Conservation (phyloP, 2,113 vertebrate genomes). For the Myotis lucifugus region DNA sequence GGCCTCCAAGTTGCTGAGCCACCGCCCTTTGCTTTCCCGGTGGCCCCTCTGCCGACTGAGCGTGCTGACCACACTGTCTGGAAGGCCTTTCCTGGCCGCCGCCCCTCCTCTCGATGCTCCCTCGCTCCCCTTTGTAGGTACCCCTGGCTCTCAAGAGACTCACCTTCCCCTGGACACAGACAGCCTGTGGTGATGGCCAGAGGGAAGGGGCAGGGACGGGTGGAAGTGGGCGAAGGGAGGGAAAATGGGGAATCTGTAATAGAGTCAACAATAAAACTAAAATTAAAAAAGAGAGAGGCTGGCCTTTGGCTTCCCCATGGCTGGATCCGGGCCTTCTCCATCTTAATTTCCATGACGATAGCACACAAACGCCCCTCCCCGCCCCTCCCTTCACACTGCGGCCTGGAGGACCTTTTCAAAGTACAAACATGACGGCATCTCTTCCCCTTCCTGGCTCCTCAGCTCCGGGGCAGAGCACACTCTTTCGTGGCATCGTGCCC, state of each 20-base stretch:
- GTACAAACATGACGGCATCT: not conserved
- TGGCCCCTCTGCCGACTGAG: not conserved
- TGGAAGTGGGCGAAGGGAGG: no score
- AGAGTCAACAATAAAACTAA: no score
- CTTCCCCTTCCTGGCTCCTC: not conserved
- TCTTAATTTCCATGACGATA: not conserved
- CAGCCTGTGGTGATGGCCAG: no score
- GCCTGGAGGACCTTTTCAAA: not conserved
- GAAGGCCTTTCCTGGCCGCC: no score
- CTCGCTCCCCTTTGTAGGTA: not conserved
- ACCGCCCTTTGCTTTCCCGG: fast-evolving
- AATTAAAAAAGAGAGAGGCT: no score
- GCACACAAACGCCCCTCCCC: no score
- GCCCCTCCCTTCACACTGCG: not conserved
- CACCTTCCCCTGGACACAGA: no score
- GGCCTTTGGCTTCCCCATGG: not conserved
- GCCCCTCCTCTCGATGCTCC: not conserved
- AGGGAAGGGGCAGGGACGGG: no score
- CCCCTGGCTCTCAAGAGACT: not conserved
- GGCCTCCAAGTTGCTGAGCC: not conserved
- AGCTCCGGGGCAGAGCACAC: no score
- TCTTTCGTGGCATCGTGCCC: fast-evolving
- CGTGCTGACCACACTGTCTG: fast-evolving
- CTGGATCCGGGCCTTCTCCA: not conserved
- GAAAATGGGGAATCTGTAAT: no score